Conservation (phyloP, 1,140 invertebrate species). For the Ceratoteleas bidentatus region DNA sequence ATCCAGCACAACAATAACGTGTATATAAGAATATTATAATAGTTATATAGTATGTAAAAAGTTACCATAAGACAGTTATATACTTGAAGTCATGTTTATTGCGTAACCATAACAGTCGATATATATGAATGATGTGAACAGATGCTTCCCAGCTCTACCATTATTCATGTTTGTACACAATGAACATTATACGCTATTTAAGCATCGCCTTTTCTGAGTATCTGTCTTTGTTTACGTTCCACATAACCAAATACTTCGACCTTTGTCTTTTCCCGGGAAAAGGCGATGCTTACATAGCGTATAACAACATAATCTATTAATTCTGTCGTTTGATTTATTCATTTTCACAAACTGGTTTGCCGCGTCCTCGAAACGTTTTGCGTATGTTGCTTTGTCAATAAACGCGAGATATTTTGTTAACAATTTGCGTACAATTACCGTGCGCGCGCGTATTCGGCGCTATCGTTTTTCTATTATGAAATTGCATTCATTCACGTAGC, state of each 20-base stretch:
- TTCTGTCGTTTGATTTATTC: slow-evolving; percentile 2
- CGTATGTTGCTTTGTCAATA: neutral
- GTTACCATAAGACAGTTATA: slow-evolving; percentile 41
- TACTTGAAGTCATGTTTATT: slow-evolving; percentile 55
- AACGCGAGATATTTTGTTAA: neutral
- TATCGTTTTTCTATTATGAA: slow-evolving; percentile 18
- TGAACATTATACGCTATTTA: too few species aligned
- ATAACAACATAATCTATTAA: slow-evolving; percentile 57
- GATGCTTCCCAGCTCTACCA: slow-evolving; percentile 41
- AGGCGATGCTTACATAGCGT: too few species aligned
- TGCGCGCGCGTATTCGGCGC: neutral
- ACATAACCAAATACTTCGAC: too few species aligned
- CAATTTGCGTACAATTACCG: neutral
- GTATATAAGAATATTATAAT: slow-evolving; percentile 58
- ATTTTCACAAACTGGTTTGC: neutral
- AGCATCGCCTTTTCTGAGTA: too few species aligned
- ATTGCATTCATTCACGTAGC: slow-evolving; percentile 22
- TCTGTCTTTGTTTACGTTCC: too few species aligned
- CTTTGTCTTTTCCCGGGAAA: too few species aligned
- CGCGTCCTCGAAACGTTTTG: neutral
- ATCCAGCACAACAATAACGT: slow-evolving; percentile 60
- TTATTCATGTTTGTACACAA: slow-evolving; percentile 61
- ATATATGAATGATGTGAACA: slow-evolving; percentile 59
- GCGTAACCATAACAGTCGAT: slow-evolving; percentile 47
- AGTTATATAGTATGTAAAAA: slow-evolving; percentile 49